Percentiles rank a stretch among this genome's conserved stretches.
phyloP scores from a whole-genome alignment of 2,888 invertebrate genomes.

The Eupithecia dodoneata region DNA sequence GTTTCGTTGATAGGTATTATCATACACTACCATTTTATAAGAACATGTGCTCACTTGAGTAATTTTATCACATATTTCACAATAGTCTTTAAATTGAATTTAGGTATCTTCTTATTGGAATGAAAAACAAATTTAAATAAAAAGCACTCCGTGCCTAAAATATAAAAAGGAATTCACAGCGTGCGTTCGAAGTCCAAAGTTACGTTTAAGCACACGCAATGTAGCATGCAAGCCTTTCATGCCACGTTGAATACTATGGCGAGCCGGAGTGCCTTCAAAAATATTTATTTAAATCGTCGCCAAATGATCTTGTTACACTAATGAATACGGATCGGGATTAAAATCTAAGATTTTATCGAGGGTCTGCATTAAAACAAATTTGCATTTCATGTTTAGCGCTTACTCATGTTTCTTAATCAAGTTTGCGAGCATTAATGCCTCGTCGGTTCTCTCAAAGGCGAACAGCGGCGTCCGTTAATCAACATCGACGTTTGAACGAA shows the following conservation, averaged over 20 bases:
- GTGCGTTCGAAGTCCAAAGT: constrained; percentile 66
- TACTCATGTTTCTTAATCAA: constrained; percentile 73
- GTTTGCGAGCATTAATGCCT: constrained; percentile 66
- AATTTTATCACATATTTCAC: neutral
- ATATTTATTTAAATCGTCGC: constrained; percentile 40
- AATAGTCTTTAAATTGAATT: constrained; percentile 35
- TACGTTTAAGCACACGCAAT: constrained; percentile 70
- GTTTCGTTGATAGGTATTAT: neutral
- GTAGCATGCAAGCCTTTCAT: constrained; percentile 50
- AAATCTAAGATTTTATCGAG: constrained; percentile 36
- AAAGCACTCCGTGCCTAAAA: constrained; percentile 49
- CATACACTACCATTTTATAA: neutral
- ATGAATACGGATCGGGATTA: constrained; percentile 33
- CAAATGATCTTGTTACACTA: constrained; percentile 38
- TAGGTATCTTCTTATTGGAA: constrained; percentile 49
- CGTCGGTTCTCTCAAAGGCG: constrained; percentile 68
- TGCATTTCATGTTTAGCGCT: constrained; percentile 55
- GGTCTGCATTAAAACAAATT: constrained; percentile 51
- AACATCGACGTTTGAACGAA: constrained; percentile 79
- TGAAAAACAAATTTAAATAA: constrained; percentile 53
- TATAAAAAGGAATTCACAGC: constrained; percentile 59
- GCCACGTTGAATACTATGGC: constrained; percentile 61
- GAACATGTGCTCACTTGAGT: neutral
- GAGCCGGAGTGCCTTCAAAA: constrained; percentile 27
- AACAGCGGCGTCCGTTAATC: constrained; percentile 61